These are phyloP conservation scores for Argyrosomus japonicus DNA, from an alignment of 2,113 vertebrate species.

Conservation along the genomic window DNA sequence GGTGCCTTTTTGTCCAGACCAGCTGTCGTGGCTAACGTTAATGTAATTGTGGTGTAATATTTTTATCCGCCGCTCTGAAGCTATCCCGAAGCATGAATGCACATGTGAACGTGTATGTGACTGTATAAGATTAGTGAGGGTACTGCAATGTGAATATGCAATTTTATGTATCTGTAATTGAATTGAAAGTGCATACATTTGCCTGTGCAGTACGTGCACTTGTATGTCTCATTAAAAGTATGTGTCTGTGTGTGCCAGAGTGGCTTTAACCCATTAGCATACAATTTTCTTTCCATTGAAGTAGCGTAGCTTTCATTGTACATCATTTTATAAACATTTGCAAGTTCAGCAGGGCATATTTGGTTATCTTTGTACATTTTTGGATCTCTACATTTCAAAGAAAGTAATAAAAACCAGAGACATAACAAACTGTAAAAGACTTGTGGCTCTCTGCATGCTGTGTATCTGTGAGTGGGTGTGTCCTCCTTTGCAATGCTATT, in stretches of 20 bases:
- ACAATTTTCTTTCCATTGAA: not conserved
- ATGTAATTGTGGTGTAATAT: constrained; percentile 70
- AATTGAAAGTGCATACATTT: constrained; percentile 2
- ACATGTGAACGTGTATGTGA: constrained; percentile 6
- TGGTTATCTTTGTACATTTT: not conserved
- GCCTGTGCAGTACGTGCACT: not conserved
- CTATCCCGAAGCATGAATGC: constrained; percentile 16
- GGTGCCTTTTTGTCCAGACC: constrained; percentile 74
- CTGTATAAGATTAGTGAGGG: not conserved
- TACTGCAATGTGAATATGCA: constrained; percentile 8
- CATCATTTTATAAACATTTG: not conserved
- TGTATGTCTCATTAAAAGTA: not conserved
- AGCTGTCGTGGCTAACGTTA: constrained; percentile 65
- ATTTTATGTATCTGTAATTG: constrained; percentile 9
- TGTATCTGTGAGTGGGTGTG: constrained; percentile 17
- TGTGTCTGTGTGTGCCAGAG: not conserved
- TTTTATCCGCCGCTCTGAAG: constrained; percentile 52
- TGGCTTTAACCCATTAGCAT: not conserved
- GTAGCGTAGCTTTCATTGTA: not conserved
- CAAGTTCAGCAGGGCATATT: not conserved
- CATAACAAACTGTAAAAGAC: not conserved
- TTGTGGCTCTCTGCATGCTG: not conserved
- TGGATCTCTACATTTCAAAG: not conserved
- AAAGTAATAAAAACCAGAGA: not conserved
- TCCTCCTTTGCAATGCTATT: not conserved